Percentiles rank a stretch among this genome's conserved stretches.
These are phyloP conservation scores for Dendronephthya gigantea DNA, from an alignment of 64 coral and sea anemone genomes.

Conservation along the genomic window DNA sequence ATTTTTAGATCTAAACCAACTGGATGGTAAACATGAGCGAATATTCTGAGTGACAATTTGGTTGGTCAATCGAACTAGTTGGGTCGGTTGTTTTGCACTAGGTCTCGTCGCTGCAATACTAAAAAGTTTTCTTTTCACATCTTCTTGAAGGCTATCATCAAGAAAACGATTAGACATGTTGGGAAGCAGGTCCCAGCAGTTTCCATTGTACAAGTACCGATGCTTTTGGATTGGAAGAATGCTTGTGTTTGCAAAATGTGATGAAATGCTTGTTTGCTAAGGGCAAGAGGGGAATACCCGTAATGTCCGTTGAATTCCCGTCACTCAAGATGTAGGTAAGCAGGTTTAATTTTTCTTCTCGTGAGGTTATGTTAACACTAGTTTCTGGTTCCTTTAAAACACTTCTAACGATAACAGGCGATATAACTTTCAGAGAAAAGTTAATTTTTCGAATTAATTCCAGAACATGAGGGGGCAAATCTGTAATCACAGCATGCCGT, in stretches of 20 bases:
- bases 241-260: conserved; percentile 46
- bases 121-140: conserved; percentile 34
- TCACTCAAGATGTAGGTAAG: conserved; percentile 71
- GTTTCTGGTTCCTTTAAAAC: background rate
- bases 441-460: conserved; percentile 6
- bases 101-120: conserved; percentile 22
- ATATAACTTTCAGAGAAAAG: conserved; percentile 47
- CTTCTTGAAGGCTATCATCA: conserved; percentile 37
- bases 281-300: conserved; percentile 69
- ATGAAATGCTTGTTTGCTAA: conserved; percentile 60
- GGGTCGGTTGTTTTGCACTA: background rate
- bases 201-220: conserved; percentile 50
- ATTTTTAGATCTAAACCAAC: background rate
- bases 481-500: conserved; percentile 26
- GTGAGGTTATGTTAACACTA: conserved; percentile 22
- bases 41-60: background rate
- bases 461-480: conserved; percentile 59
- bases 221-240: conserved; percentile 22
- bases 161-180: conserved; percentile 43
- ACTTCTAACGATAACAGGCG: background rate
- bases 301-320: conserved; percentile 46
- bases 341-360: conserved; percentile 43
- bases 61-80: background rate
- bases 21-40: background rate
- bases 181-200: conserved; percentile 48